Base-by-base conservation (phyloP, 1,140 invertebrate genomes). In the Drosophila yakuba region DNA sequence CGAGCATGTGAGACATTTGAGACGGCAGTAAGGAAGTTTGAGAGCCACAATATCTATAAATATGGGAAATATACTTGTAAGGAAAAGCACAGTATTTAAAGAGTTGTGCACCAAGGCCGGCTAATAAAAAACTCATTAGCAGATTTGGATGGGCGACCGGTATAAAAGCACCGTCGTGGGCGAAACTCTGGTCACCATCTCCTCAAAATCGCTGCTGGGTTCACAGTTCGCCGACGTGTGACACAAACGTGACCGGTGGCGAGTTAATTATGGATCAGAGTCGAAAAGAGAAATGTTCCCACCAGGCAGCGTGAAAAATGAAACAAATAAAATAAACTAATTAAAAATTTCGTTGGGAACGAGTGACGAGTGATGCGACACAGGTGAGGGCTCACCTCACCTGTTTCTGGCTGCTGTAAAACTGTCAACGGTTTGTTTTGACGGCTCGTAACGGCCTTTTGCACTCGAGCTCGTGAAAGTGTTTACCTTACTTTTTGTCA, bases 401-500 rank as follows among this genome's bases (percentile, higher is more conserved):
- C 11, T 32, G 57, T 28, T 41, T 36, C 35, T 14, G 44, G 64
- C 69, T 47, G 66, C 54, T 71, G 66, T 68, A 48, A 68, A 71
- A 69, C 67, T 32, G 51, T 56, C 69, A 56, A 35, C 71, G 41
- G 41, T 47, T 75, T 75, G 51, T 74, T 76, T 75, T 75, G 71
- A 50, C 74, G 28, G 23, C 44, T 51, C 12, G 63, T 48, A 60
- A 58, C 64, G 75, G 52, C 60, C 43, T 39, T 57, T 48, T 68
- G 74, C 79, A 82, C 78, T 86, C 85, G 73, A 28, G 20, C 39
- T 67, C 62, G 82, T 76, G 76, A 89, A 88, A 89, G 80, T 80
- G 67, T 79, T 73, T 74, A 23, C 28, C 32, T 80, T 84, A 43
- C 61, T 84, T 64, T 72, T 80, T 84, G 64, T 62, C 73, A 67